Percentiles rank a stretch among this genome's conserved stretches.
Evolutionary conservation across 2,113 vertebrate species (phyloP).

Genomic region (Brachyhypopomus occidentalis): DNA sequence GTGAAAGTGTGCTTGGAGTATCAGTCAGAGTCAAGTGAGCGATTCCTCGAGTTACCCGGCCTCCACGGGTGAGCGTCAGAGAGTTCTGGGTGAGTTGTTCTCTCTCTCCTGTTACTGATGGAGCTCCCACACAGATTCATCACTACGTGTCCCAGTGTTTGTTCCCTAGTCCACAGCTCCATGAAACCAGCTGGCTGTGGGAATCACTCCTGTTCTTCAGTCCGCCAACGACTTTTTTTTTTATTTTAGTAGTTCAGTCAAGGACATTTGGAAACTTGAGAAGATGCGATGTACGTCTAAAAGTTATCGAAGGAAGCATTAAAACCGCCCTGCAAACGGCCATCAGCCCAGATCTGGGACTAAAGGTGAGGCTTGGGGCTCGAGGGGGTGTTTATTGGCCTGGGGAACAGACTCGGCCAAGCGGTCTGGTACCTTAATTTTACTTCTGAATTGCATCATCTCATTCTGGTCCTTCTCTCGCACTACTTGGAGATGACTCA

Average conservation of each 20-base stretch:
- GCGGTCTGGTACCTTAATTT: too few relatives aligned
- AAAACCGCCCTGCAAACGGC: too few relatives aligned
- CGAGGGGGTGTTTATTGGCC: too few relatives aligned
- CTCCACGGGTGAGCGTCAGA: neutral
- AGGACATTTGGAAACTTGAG: neutral
- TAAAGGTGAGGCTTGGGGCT: too few relatives aligned
- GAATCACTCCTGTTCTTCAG: neutral
- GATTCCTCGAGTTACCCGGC: too few relatives aligned
- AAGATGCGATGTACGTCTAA: too few relatives aligned
- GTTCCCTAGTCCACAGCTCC: neutral
- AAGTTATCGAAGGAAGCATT: too few relatives aligned
- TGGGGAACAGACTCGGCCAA: too few relatives aligned
- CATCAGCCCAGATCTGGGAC: too few relatives aligned
- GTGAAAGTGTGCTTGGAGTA: too few relatives aligned
- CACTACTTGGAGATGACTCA: neutral
- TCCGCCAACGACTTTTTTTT: neutral
- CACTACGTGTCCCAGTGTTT: conserved; percentile 4
- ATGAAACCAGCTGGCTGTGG: neutral
- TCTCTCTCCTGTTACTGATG: conserved; percentile 11
- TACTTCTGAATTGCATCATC: neutral
- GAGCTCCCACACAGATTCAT: neutral
- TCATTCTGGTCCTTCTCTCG: neutral
- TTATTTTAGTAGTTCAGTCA: neutral
- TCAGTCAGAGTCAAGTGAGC: neutral
- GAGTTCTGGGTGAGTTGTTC: neutral